Conservation (phyloP, 2,888 invertebrate genomes). For the Pammene aurita region DNA sequence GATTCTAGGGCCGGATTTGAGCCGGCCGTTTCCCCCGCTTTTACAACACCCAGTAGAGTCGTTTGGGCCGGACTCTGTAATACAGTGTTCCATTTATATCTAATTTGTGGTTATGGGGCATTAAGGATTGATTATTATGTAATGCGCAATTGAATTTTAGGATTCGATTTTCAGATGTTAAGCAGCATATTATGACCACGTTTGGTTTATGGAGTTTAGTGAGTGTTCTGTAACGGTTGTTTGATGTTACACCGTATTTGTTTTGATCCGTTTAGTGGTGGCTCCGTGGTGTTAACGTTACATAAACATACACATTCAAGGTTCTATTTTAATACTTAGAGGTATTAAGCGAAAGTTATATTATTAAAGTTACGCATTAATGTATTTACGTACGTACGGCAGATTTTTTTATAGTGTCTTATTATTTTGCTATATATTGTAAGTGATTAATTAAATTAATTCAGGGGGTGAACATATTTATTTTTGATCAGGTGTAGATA, state of each 20-base stretch:
- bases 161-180: constrained; percentile 37
- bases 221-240: neutral
- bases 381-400: too few species aligned
- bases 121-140: constrained; percentile 54
- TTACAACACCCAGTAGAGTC: constrained; percentile 65
- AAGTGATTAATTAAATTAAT: too few species aligned
- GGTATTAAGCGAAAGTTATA: too few species aligned
- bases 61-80: constrained; percentile 55
- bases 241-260: constrained; percentile 10
- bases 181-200: constrained; percentile 22
- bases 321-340: neutral
- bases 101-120: constrained; percentile 54
- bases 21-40: constrained; percentile 55
- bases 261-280: neutral
- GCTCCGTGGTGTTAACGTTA: constrained; percentile 5
- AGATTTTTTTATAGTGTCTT: too few species aligned
- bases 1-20: constrained; percentile 54
- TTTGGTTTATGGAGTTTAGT: constrained; percentile 16
- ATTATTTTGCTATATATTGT: too few species aligned
- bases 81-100: constrained; percentile 65
- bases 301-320: neutral
- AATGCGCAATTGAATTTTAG: constrained; percentile 39
- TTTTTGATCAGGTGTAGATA: too few species aligned
- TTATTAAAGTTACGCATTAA: too few species aligned
- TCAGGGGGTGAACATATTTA: too few species aligned